Percentiles rank a stretch among this genome's conserved stretches.
Evolutionary conservation across 2,113 vertebrate genomes (phyloP).

Genomic region (Apteryx mantelli): DNA sequence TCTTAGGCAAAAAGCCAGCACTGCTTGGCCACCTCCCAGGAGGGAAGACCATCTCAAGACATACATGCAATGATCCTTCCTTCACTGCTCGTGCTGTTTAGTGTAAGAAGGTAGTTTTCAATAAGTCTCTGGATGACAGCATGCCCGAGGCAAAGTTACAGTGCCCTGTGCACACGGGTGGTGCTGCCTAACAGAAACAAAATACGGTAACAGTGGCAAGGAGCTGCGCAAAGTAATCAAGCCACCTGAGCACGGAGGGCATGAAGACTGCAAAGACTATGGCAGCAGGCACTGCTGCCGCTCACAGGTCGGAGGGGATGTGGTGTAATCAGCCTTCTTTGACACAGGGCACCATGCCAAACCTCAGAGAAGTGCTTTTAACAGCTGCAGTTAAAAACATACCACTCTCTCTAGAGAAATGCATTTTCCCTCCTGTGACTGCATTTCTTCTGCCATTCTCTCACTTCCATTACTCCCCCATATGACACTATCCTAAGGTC

Average conservation of each 20-base stretch:
- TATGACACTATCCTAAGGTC: background rate
- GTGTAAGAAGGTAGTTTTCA: background rate
- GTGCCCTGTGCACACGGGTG: background rate
- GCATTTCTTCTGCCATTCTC: background rate
- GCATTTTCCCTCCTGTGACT: background rate
- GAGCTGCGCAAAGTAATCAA: background rate
- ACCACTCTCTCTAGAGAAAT: background rate
- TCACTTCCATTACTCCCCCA: background rate
- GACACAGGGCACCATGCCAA: background rate
- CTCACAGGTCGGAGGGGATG: background rate
- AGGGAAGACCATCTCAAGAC: background rate
- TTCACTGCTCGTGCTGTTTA: background rate
- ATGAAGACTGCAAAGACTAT: background rate
- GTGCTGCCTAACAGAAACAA: background rate
- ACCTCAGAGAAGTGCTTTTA: background rate
- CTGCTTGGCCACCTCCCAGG: too few species aligned
- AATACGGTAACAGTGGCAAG: background rate
- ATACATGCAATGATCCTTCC: background rate
- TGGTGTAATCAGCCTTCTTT: background rate
- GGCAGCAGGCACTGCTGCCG: background rate
- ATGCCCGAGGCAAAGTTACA: background rate
- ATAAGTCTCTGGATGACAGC: background rate
- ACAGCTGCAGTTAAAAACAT: constrained; percentile 36
- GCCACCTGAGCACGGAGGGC: background rate
- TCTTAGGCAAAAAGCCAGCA: background rate